These are phyloP conservation scores for Pseudococcus viburni DNA, from an alignment of 2,888 invertebrate genomes.

Conservation along the genomic window DNA sequence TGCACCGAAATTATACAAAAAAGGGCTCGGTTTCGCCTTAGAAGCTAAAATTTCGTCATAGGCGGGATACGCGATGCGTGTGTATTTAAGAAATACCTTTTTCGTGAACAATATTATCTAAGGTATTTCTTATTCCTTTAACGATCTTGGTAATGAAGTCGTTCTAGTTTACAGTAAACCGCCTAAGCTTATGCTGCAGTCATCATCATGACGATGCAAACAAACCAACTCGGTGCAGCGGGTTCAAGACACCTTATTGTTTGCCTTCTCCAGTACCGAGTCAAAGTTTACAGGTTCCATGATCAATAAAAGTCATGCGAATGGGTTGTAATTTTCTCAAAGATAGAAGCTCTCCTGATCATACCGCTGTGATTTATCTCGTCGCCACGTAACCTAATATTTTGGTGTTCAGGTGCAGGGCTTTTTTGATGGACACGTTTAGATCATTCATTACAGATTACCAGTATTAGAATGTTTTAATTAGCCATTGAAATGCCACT, in stretches of 20 bases:
- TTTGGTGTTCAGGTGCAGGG: neutral
- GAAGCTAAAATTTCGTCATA: neutral
- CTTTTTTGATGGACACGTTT: neutral
- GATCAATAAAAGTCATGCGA: conserved; percentile 52
- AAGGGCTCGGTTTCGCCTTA: neutral
- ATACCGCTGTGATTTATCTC: conserved; percentile 15
- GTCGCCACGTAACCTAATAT: neutral
- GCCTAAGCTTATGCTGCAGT: neutral
- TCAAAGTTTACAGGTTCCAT: conserved; percentile 47
- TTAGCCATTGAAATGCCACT: conserved; percentile 21
- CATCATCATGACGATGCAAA: conserved; percentile 43
- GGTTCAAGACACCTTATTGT: neutral
- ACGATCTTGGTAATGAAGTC: conserved; percentile 32
- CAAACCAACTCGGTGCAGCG: neutral
- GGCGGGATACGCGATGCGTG: neutral
- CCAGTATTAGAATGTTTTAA: neutral
- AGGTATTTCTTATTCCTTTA: conserved; percentile 20
- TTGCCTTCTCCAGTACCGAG: neutral
- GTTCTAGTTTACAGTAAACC: neutral
- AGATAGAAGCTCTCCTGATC: neutral
- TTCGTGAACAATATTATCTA: conserved; percentile 21
- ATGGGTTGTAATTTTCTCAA: conserved; percentile 34
- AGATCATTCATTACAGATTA: conserved; percentile 16
- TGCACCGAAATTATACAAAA: conserved; percentile 32
- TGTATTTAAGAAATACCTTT: neutral